phyloP scores from a whole-genome alignment of 2,113 vertebrate genomes.

The Prinia subflava region DNA sequence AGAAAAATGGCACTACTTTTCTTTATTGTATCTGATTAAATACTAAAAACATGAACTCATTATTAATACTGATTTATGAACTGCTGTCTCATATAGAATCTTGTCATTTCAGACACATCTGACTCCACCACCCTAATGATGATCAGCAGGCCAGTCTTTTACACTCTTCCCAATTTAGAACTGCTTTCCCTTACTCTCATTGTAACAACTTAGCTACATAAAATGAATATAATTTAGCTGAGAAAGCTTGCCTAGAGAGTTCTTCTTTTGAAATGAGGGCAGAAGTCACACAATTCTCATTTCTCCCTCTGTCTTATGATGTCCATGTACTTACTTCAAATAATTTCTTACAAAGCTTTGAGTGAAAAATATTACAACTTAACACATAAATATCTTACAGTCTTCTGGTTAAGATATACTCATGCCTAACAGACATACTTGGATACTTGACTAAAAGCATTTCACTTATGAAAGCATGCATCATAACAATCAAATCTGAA shows the following conservation, averaged over 20 bases:
- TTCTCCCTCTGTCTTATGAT: neutral
- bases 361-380: neutral
- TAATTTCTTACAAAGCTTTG: neutral
- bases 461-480: neutral
- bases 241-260: neutral
- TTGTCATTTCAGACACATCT: neutral
- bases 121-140: neutral
- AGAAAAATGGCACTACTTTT: neutral
- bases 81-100: neutral
- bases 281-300: neutral
- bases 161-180: accelerated
- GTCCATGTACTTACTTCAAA: neutral
- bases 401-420: neutral
- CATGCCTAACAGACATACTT: neutral
- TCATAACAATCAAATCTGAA: neutral
- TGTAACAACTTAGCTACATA: neutral
- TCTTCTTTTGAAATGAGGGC: neutral
- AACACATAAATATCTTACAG: neutral
- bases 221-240: neutral
- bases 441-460: neutral
- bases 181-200: neutral
- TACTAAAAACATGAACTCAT: neutral
- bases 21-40: neutral
- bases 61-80: neutral
- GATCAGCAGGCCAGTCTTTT: neutral